Base-by-base conservation (phyloP, 35 echinoderm and acorn worm species). In the Ophiothrix spiculata region DNA sequence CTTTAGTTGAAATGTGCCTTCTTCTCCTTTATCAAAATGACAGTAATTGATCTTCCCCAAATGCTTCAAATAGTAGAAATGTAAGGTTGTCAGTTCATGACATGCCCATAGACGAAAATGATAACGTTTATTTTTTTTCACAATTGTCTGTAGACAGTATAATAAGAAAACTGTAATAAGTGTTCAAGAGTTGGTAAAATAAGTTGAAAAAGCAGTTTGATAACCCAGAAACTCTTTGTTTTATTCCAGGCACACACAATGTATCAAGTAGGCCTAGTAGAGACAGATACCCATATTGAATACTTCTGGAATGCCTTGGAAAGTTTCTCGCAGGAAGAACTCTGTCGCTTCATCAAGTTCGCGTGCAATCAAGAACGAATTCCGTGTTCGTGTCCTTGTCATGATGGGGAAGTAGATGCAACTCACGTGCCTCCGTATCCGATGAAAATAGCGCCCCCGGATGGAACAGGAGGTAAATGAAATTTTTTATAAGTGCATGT, bases 371-470 rank as follows among this genome's bases (percentile, higher is more conserved):
- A 90, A 75, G 81, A 90, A 39, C 64, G 89, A 6, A 90, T 90
- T 40, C 89, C 89, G 4, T 85, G 89, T 54, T 84, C 89, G 8
- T 90, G 89, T 85, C 89, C 89, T 25, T 90, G 89, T 60, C 75
- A 83, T 38, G 81, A 90, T 41, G 89, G 89, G 37, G 49, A 39
- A 16, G 74, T 45, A 32, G 89, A 90, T 35, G 82, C 89, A n/a
- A 45, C 89, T 41, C 89, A 90, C 36, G 89, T 90, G 4, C 89
- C 89, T 21, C 89, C 89, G 2, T 90, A 90, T 38, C 89, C 89
- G 23, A 90, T 90, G 89, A 90, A 90, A 75, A 90, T 90, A 38
- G 89, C 89, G n/a, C 89, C 89, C 10, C 89, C 81, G 25, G 89
- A 90, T 69, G 89, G 89, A n/a, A 34, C 82, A 21, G 56, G 89